Conservation (phyloP, 1,140 invertebrate species). For the Habropoda laboriosa region DNA sequence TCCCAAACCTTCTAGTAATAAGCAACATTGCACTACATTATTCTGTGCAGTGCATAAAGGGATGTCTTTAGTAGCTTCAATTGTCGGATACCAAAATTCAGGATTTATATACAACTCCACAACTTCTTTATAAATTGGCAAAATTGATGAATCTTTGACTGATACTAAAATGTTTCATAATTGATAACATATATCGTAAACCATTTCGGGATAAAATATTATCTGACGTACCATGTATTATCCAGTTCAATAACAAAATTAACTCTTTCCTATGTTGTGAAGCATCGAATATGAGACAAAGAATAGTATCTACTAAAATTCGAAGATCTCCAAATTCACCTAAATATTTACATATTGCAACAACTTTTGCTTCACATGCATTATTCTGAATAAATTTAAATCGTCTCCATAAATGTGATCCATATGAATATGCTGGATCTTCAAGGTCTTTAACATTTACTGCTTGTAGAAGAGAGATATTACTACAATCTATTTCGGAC, state of each 20-base stretch:
- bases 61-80: conserved; percentile 75
- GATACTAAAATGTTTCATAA: conserved; percentile 65
- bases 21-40: conserved; percentile 84
- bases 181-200: background rate
- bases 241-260: conserved; percentile 82
- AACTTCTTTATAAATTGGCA: conserved; percentile 77
- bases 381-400: conserved; percentile 82
- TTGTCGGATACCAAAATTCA: conserved; percentile 84
- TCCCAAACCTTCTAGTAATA: conserved; percentile 85
- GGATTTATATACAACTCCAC: conserved; percentile 82
- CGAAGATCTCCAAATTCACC: conserved; percentile 81
- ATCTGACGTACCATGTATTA: conserved; percentile 77
- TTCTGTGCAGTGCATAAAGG: conserved; percentile 81
- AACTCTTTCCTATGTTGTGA: conserved; percentile 81
- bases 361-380: conserved; percentile 78
- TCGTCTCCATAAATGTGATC: conserved; percentile 81
- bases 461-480: conserved; percentile 82
- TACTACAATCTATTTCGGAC: conserved; percentile 81
- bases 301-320: conserved; percentile 83
- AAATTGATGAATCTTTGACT: conserved; percentile 55
- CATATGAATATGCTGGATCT: conserved; percentile 56
- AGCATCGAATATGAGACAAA: conserved; percentile 82
- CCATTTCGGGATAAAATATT: conserved; percentile 9
- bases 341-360: conserved; percentile 80
- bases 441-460: conserved; percentile 79